Evolutionary conservation across 2,797 vertebrate species (phyloP), one percentile per base, ranked within the genome.

Genomic region (Bryconaethiops microstoma): DNA sequence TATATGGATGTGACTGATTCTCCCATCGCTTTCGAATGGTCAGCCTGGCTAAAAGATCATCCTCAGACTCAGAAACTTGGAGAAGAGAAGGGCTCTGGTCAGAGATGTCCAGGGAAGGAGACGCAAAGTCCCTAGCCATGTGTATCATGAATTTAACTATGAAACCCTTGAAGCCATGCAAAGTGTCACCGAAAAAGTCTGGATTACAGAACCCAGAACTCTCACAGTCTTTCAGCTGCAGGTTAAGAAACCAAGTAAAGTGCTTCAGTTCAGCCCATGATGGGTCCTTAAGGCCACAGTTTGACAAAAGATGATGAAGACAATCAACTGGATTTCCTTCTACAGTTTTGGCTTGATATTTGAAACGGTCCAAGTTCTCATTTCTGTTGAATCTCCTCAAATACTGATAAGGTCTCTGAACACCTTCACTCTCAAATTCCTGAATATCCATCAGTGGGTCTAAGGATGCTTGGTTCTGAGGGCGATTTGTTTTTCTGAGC

Each of bases 261-360:
- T 94, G 94, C 69, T 93, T 93, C 79, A 96, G 86, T 82, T 95
- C 94, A 1, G 92, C 91, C 95, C 95, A 96, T 25, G 95, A 95
- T 10, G 95, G 94, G 81, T 94, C 86, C 8, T 75, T 70, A 70
- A 94, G 88, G 13, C 92, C 92, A 80, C 93, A 95, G 75, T 91
- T 87, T 14, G 2, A 48, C 68, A 96, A 83, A 67, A 96, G 86
- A 77, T 91, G 86, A 23, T 39, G 39, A 25, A 96, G 87, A 80
- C 95, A 95, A 5, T 95, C 91, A 2, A 45, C 52, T 4, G 87
- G 84, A 74, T 90, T 23, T 7, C 91, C 94, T 10, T 25, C 12
- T 7, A 4, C 75, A 5, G 74, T 91, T 1, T 74, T 74, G 35
- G 88, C 48, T 74, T 55, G 19, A 82, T 94, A 94, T 2, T 72